phyloP scores from a whole-genome alignment of 2,888 invertebrate genomes.

The Penaeus monodon region DNA sequence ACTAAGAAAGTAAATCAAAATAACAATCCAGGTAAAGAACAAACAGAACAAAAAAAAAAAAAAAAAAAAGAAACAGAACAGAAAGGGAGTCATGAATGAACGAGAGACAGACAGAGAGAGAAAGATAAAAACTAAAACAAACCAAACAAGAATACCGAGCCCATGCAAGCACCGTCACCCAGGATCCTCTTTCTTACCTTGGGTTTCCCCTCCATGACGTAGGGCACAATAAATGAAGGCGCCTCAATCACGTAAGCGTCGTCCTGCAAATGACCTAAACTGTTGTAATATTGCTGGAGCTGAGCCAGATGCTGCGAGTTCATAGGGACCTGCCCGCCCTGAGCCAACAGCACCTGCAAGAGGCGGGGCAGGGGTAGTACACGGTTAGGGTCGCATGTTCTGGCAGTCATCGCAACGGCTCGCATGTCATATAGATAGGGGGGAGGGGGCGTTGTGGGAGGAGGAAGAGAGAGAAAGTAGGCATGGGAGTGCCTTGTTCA shows the following conservation, averaged over 20 bases:
- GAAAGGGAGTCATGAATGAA: no score
- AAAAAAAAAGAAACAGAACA: no score
- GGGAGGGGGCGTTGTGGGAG: background rate
- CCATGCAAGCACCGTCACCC: background rate
- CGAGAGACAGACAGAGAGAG: background rate
- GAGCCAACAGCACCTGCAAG: slow-evolving; percentile 62
- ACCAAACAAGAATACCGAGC: background rate
- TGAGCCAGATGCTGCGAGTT: slow-evolving; percentile 61
- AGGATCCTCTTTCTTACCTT: slow-evolving; percentile 70
- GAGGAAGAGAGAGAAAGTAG: background rate
- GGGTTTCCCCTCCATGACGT: slow-evolving; percentile 92
- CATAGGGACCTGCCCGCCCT: slow-evolving; percentile 59
- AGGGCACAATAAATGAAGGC: slow-evolving; percentile 92
- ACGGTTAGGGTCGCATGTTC: slow-evolving; percentile 3
- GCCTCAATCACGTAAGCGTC: slow-evolving; percentile 94
- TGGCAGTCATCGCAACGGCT: background rate
- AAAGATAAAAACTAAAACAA: background rate
- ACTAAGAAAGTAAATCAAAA: no score
- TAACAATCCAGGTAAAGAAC: background rate
- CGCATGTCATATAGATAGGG: background rate
- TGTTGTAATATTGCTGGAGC: slow-evolving; percentile 76
- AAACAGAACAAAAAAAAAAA: background rate
- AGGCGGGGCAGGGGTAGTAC: background rate
- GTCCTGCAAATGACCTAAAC: slow-evolving; percentile 78
- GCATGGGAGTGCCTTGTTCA: no score